Conservation (phyloP, 2,888 invertebrate species). For the Tipula confusa region DNA sequence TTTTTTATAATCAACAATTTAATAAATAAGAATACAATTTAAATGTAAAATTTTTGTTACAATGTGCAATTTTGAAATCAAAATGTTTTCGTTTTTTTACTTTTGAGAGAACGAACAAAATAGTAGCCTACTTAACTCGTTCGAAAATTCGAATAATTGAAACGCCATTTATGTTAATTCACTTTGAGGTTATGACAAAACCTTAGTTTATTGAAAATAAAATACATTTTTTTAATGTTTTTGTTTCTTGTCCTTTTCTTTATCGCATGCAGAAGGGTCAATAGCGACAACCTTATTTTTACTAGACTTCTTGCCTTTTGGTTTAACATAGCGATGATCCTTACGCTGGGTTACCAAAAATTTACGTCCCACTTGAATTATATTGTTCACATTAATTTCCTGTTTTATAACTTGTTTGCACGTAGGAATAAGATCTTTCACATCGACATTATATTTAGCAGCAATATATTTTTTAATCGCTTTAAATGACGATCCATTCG, state of each 20-base stretch:
- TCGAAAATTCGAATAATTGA: not conserved
- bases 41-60: not conserved
- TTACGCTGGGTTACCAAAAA: not conserved
- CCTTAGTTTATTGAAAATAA: not conserved
- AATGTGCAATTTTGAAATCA: not conserved
- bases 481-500: not conserved
- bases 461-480: not conserved
- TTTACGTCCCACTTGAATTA: not conserved
- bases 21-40: constrained; percentile 13
- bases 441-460: not conserved
- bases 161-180: not conserved
- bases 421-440: not conserved
- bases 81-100: not conserved
- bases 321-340: not conserved
- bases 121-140: not conserved
- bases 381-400: not conserved
- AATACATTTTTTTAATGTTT: not conserved
- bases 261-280: not conserved
- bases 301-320: not conserved
- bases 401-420: not conserved
- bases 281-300: no score
- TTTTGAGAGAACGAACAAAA: not conserved
- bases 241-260: not conserved
- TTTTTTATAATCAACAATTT: not conserved
- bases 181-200: not conserved